Conservation (phyloP, 2,113 vertebrate species). For the Hemichromis elongatus region DNA sequence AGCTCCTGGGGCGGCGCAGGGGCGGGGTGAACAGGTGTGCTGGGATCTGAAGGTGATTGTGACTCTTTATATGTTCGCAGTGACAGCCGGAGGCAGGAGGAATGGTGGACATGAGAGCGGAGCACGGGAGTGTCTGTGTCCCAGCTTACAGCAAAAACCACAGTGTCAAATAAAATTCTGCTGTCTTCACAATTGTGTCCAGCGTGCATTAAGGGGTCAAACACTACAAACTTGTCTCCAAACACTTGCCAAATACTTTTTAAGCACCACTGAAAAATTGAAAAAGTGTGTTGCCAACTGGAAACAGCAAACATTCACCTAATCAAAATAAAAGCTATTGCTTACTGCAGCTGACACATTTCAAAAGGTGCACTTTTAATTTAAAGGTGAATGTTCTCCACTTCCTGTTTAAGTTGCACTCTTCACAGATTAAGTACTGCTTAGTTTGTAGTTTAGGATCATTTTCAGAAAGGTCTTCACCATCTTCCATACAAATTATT, state of each 20-base stretch:
- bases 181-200: too few species aligned
- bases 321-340: neutral
- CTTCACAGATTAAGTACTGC: neutral
- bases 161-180: too few species aligned
- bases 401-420: neutral
- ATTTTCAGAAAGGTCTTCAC: neutral
- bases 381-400: neutral
- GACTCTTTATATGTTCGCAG: too few species aligned
- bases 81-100: too few species aligned
- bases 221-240: too few species aligned
- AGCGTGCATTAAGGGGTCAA: too few species aligned
- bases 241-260: neutral
- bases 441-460: neutral
- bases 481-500: neutral
- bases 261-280: neutral
- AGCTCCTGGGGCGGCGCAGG: too few species aligned
- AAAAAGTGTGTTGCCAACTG: neutral
- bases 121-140: too few species aligned
- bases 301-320: neutral
- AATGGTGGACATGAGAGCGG: too few species aligned
- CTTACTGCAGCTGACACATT: neutral
- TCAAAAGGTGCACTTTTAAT: neutral
- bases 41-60: too few species aligned
- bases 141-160: too few species aligned
- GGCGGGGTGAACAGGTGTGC: too few species aligned